Percentiles rank a stretch among this genome's conserved stretches.
phyloP scores from a whole-genome alignment of 1,140 invertebrate species.

The Drosophila nannoptera region DNA sequence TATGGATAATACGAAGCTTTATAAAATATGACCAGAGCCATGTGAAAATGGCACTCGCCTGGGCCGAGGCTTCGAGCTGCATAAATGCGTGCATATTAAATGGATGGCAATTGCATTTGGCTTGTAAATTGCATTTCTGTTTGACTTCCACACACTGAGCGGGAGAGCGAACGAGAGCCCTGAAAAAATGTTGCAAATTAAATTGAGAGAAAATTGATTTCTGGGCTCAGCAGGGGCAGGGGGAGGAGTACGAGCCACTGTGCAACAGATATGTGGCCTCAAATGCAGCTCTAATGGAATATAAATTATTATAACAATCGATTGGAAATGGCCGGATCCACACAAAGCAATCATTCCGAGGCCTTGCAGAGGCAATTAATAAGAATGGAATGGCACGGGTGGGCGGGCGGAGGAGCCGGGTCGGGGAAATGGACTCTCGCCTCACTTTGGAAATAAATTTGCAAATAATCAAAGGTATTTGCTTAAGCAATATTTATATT shows the following conservation, averaged over 20 bases:
- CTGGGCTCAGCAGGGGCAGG: neutral
- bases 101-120: conserved; percentile 44
- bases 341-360: neutral
- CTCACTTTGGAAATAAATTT: too few relatives aligned
- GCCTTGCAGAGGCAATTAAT: too few relatives aligned
- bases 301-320: neutral
- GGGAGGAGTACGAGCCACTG: neutral
- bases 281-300: conserved; percentile 1
- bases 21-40: conserved; percentile 41
- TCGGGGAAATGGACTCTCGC: too few relatives aligned
- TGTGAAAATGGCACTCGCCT: conserved; percentile 11
- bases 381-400: too few relatives aligned
- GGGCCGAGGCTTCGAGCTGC: neutral
- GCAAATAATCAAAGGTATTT: too few relatives aligned
- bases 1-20: conserved; percentile 42
- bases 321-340: neutral
- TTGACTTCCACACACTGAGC: conserved; percentile 29
- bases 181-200: conserved; percentile 18
- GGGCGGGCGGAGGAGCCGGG: too few relatives aligned
- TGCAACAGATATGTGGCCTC: neutral
- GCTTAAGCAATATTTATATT: too few relatives aligned
- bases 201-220: conserved; percentile 36
- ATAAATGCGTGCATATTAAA: conserved; percentile 40
- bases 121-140: conserved; percentile 46
- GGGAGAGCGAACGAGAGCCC: neutral